Evolutionary conservation across 2,888 invertebrate species (phyloP), one percentile per base, ranked within the genome.

Genomic region (Ornithoptera alexandrae): DNA sequence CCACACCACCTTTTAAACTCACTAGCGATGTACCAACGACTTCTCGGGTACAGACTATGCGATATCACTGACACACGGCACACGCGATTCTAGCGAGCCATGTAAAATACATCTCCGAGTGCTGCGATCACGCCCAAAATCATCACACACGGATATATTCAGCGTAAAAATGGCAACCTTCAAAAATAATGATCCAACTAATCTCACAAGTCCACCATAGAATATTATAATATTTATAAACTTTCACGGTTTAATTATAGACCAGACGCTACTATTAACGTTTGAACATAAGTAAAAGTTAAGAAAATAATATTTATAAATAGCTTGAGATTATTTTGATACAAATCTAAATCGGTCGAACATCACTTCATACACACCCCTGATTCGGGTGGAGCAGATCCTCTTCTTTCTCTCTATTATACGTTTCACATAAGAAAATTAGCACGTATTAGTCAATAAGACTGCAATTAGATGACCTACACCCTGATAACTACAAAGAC

Each of bases 251-350:
- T 89, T 91, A 92, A 90, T 92, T 90, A 89, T 92, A 92, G 92
- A 89, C 83, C 89, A 89, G 90, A 91, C 90, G 91, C 87, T 91
- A 90, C 90, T 91, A 91, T 90, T 91, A 92, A 90, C 89, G 90
- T 89, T 91, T 88, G 90, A 90, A 92, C 92, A 90, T 90, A 92
- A 91, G 92, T 90, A 92, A 93, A 93, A 90, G 91, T 87, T 89
- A 88, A 89, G 91, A 92, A 92, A 93, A 92, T 92, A 92, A 92
- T 93, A 92, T 93, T 92, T 93, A 93, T 92, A 93, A 93, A 93
- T 93, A 93, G 92, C 91, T 92, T 89, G 78, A 84, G 89, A 92
- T 92, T 92, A 92, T 92, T 92, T 93, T 92, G 91, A 92, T 92
- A 91, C 92, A 89, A 90, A 88, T 91, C 89, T 92, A 90, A 84